A percentile compares a stretch with the other conserved stretches of the same genome.
Conservation (phyloP, 2,888 invertebrate species). For the Drosophila rubida region DNA sequence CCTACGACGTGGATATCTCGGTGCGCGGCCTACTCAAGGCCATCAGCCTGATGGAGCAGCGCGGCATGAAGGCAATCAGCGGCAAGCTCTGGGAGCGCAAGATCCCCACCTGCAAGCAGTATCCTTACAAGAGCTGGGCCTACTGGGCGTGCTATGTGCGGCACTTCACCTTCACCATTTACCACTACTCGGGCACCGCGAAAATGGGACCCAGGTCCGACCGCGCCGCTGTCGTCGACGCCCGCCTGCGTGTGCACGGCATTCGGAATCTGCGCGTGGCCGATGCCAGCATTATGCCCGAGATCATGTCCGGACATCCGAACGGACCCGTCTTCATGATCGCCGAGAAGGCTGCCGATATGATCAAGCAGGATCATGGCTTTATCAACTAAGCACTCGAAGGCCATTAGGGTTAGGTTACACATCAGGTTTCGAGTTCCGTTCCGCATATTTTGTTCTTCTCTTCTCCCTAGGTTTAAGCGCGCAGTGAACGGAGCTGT, state of each 20-base stretch:
- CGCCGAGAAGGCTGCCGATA: conserved; percentile 87
- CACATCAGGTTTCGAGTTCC: conserved; percentile 54
- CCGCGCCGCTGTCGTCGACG: conserved; percentile 88
- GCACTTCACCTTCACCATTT: conserved; percentile 87
- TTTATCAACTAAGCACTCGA: conserved; percentile 67
- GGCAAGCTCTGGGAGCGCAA: conserved; percentile 86
- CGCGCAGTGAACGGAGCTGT: conserved; percentile 16
- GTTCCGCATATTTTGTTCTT: conserved; percentile 3
- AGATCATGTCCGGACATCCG: conserved; percentile 86
- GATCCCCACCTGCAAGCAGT: conserved; percentile 87
- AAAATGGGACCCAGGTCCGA: conserved; percentile 88
- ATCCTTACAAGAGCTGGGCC: conserved; percentile 86
- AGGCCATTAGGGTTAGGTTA: conserved; percentile 3
- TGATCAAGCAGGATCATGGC: conserved; percentile 86
- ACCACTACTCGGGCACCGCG: conserved; percentile 88
- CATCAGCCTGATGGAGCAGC: conserved; percentile 85
- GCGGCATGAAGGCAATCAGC: conserved; percentile 86
- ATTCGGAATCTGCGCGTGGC: conserved; percentile 86
- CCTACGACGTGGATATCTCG: conserved; percentile 88
- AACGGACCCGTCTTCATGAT: conserved; percentile 87
- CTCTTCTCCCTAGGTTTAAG: not conserved
- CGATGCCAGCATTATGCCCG: conserved; percentile 86
- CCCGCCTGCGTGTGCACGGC: conserved; percentile 86
- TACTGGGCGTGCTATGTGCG: conserved; percentile 89
- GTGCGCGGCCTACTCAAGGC: conserved; percentile 87